Base-by-base conservation (phyloP, 2,888 invertebrate species). In the Athalia circularis region DNA sequence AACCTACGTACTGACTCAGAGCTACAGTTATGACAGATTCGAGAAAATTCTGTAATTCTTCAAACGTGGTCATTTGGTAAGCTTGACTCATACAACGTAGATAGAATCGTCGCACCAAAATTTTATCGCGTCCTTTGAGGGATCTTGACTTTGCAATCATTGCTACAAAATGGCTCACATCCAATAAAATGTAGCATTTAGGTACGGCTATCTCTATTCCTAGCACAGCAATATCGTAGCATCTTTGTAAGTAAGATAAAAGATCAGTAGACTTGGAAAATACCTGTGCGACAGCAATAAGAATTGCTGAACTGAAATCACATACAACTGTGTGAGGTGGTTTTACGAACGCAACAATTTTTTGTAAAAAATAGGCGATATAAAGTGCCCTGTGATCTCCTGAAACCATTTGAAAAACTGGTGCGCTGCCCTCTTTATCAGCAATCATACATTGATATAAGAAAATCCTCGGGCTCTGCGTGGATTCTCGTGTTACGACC, bases 371-470 rank as follows among this genome's bases (percentile, higher is more conserved):
- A 57, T 70, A 15, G 0, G 81, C 80, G 15, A 84, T 62, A 43
- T 77, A 72, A 0, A 79, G 76, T 0, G 80, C 78, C 50, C 80
- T 61, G 43, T 83, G 82, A 4, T 80, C 70, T 11, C 80, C 74
- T 0, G 82, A 80, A 2, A 82, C 9, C 81, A 83, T 82, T 61
- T 84, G 82, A 64, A 80, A 84, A 0, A 80, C 77, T 7, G 82
- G 82, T 4, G 80, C 65, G 72, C 79, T 82, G 3, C 70, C 67
- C 48, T 76, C 64, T 50, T 65, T 0, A 3, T 74, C 74, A 7
- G 79, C 67, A 7, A 78, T 62, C 75, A 82, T 78, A 15, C 81
- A 80, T 47, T 82, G 82, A 43, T 29, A 29, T 29, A 29, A 29
- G 7, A 52, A 7, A 52, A 52, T 52, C 11, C 8, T 52, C 11